Evolutionary conservation across 1,140 invertebrate species (phyloP).

Genomic region (Eriosoma lanigerum): DNA sequence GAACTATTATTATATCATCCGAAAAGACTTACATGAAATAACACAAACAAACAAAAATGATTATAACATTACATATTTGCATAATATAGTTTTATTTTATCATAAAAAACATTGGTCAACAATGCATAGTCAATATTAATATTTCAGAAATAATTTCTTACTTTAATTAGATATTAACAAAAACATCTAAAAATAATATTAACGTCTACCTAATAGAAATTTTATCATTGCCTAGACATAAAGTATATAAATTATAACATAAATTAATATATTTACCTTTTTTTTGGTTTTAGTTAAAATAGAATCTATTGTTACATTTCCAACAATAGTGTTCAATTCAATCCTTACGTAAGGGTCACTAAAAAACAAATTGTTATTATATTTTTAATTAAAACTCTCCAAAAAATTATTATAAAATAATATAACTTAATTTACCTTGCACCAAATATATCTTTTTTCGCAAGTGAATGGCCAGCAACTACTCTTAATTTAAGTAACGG

Average conservation of each 20-base stretch:
- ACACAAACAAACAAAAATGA: too few relatives aligned
- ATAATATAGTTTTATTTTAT: too few relatives aligned
- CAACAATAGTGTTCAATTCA: slow-evolving; percentile 80
- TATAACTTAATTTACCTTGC: slow-evolving; percentile 71
- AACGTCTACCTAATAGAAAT: too few relatives aligned
- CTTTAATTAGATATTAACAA: too few relatives aligned
- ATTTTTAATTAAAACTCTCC: neutral
- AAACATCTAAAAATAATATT: too few relatives aligned
- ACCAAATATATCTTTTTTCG: slow-evolving; percentile 98
- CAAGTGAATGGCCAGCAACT: slow-evolving; percentile 83
- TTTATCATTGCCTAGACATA: too few relatives aligned
- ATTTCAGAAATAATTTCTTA: too few relatives aligned
- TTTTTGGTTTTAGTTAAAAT: slow-evolving; percentile 95
- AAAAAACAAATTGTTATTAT: slow-evolving; percentile 57
- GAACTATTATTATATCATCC: too few relatives aligned
- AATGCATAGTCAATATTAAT: too few relatives aligned
- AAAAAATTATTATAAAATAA: slow-evolving; percentile 13
- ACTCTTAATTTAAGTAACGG: slow-evolving; percentile 58
- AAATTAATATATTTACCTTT: slow-evolving; percentile 67
- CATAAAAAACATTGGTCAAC: too few relatives aligned
- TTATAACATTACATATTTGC: too few relatives aligned
- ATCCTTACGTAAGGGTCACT: slow-evolving; percentile 96
- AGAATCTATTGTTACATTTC: slow-evolving; percentile 84
- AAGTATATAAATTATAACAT: slow-evolving; percentile 3
- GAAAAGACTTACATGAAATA: too few relatives aligned